Conservation (phyloP, 2,888 invertebrate species). For the Synanthedon andrenaeformis region DNA sequence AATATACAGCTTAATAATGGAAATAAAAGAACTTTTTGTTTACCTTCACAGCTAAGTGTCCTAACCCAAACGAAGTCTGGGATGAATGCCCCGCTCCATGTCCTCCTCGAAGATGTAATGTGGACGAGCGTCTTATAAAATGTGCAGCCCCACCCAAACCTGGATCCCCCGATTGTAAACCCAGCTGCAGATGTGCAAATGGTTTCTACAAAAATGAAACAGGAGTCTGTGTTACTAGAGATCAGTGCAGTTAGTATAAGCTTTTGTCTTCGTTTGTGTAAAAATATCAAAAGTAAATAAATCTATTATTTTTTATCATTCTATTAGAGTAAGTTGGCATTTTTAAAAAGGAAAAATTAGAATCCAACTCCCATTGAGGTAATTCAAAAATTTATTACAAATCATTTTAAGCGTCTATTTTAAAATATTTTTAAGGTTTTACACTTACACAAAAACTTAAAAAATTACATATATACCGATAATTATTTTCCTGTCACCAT, state of each 20-base stretch:
- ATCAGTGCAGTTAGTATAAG: slow-evolving; percentile 16
- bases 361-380: too few species aligned
- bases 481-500: too few species aligned
- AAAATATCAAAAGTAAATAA: too few species aligned
- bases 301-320: too few species aligned
- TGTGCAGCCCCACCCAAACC: slow-evolving; percentile 17
- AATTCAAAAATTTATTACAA: too few species aligned
- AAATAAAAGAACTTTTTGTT: not conserved
- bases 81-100: slow-evolving; percentile 19
- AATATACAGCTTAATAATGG: too few species aligned
- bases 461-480: too few species aligned
- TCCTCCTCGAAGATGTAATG: slow-evolving; percentile 19
- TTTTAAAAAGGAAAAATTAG: too few species aligned
- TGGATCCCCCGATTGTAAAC: slow-evolving; percentile 7
- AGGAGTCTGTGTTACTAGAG: slow-evolving; percentile 13
- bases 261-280: not conserved
- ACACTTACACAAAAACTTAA: too few species aligned
- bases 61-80: slow-evolving; percentile 15
- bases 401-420: too few species aligned
- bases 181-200: slow-evolving; percentile 22
- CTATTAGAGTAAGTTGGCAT: too few species aligned
- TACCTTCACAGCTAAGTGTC: slow-evolving; percentile 1
- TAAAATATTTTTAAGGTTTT: too few species aligned
- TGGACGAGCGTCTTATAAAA: slow-evolving; percentile 13
- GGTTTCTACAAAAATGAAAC: slow-evolving; percentile 16